These are phyloP conservation scores for Pogona vitticeps DNA, from an alignment of 2,113 vertebrate species.

Conservation along the genomic window DNA sequence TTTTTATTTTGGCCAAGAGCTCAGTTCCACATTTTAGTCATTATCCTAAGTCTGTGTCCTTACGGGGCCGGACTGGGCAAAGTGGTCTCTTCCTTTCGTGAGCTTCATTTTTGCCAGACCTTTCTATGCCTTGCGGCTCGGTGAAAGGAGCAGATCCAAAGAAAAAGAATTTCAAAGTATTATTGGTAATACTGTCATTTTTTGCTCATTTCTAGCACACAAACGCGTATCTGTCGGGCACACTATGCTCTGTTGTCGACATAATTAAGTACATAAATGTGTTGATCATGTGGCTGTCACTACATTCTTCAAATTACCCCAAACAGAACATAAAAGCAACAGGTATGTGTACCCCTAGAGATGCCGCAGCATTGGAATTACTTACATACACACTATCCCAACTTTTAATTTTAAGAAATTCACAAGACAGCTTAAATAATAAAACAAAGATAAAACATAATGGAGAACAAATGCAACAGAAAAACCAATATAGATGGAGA, in stretches of 20 bases:
- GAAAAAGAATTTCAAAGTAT: background rate
- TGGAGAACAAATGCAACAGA: background rate
- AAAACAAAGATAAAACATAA: background rate
- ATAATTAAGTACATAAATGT: slow-evolving; percentile 4
- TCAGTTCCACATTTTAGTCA: background rate
- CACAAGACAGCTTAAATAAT: background rate
- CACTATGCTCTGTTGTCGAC: background rate
- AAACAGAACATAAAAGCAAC: background rate
- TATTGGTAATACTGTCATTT: background rate
- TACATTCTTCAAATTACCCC: background rate
- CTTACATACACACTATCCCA: no score
- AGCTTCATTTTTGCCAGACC: background rate
- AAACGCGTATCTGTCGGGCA: background rate
- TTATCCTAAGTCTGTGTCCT: background rate
- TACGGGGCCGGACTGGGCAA: background rate
- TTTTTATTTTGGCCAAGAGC: background rate
- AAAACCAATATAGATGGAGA: background rate
- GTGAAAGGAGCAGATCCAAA: background rate
- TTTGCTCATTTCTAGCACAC: background rate
- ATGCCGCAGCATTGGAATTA: background rate
- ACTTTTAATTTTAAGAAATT: background rate
- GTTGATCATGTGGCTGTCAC: background rate
- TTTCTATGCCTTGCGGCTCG: background rate
- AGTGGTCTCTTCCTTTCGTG: background rate
- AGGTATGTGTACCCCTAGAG: background rate